Evolutionary conservation across 2,888 invertebrate species (phyloP).

Genomic region (Meteorus cinctellus): DNA sequence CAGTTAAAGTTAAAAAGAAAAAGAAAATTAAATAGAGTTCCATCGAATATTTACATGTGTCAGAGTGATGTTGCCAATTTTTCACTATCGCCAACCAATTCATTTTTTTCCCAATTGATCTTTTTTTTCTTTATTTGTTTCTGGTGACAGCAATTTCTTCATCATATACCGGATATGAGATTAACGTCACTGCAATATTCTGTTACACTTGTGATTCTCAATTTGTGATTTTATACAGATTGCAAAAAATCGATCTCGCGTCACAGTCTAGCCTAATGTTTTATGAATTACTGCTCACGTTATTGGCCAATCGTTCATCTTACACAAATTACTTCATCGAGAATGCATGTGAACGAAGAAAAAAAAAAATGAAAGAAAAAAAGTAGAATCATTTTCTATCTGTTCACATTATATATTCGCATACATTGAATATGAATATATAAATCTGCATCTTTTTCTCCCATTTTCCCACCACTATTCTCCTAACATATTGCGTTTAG

Average conservation of each 20-base stretch:
- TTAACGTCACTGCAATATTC: conserved; percentile 63
- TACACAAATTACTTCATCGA: not conserved
- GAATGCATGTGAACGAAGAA: not conserved
- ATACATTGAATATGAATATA: too few species aligned
- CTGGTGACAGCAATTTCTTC: conserved; percentile 29
- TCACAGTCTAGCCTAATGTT: conserved; percentile 16
- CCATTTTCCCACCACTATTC: too few species aligned
- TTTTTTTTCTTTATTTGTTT: conserved; percentile 17
- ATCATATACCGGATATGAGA: conserved; percentile 54
- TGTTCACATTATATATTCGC: not conserved
- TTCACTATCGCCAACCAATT: not conserved
- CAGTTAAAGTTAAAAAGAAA: not conserved
- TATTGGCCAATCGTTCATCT: not conserved
- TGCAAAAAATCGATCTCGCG: not conserved
- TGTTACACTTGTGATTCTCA: conserved; percentile 35
- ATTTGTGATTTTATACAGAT: conserved; percentile 12
- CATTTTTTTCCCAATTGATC: not conserved
- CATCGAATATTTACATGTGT: too few species aligned
- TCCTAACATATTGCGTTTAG: too few species aligned
- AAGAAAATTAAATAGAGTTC: not conserved
- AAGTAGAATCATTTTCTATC: not conserved
- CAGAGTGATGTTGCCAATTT: not conserved
- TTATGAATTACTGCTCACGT: not conserved
- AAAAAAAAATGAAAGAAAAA: not conserved
- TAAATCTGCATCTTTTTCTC: too few species aligned